phyloP scores from a whole-genome alignment of 2,113 vertebrate genomes.

The Paratilapia polleni region DNA sequence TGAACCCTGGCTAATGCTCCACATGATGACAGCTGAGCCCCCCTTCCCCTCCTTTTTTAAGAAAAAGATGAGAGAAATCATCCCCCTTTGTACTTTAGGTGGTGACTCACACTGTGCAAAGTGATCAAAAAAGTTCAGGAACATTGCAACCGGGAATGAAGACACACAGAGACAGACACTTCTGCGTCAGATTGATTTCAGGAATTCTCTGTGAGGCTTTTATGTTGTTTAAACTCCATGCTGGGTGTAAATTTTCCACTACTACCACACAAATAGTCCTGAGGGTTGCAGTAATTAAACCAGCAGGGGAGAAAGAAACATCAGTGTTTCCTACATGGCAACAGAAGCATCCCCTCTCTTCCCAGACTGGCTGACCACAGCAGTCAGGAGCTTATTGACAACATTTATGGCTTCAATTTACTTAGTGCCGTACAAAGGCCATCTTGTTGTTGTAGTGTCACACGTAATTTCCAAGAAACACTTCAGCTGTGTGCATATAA shows the following conservation, averaged over 20 bases:
- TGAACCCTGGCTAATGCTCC: background rate
- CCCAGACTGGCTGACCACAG: conserved; percentile 16
- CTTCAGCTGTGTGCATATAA: background rate
- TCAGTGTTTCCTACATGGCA: conserved; percentile 6
- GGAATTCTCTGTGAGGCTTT: conserved; percentile 17
- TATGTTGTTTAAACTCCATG: conserved; percentile 24
- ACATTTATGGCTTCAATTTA: conserved; percentile 7
- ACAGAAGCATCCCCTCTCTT: conserved; percentile 12
- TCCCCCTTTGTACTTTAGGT: background rate
- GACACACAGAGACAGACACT: background rate
- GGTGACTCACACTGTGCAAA: background rate
- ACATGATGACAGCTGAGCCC: background rate
- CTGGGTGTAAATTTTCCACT: conserved; percentile 47
- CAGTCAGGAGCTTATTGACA: conserved; percentile 10
- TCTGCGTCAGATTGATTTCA: background rate
- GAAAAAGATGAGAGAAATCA: background rate
- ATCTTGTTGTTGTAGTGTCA: background rate
- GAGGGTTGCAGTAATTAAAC: conserved; percentile 58
- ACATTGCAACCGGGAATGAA: background rate
- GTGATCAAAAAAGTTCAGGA: background rate
- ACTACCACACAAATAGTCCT: conserved; percentile 34
- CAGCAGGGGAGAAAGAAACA: conserved; percentile 49
- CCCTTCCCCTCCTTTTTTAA: background rate
- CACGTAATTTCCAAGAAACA: background rate
- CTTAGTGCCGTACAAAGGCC: background rate